A percentile compares a stretch with the other conserved stretches of the same genome.
Evolutionary conservation across 2,888 invertebrate genomes (phyloP).

Genomic region (Melieria omissa): DNA sequence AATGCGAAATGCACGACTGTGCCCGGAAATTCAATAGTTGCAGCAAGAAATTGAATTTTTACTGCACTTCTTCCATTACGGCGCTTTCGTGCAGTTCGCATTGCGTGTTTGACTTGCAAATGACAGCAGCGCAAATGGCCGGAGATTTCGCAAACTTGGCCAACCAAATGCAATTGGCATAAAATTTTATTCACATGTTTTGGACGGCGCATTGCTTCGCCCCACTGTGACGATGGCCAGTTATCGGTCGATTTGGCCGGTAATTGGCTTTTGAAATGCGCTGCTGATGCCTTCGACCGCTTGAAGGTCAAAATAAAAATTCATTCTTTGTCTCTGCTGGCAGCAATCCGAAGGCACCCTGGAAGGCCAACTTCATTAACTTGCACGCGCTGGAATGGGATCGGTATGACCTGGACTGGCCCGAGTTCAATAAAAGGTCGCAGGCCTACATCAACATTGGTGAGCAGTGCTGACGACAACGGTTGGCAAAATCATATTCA

Average conservation of each 20-base stretch:
- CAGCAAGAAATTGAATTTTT: slow-evolving; percentile 57
- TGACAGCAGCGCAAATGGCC: not conserved
- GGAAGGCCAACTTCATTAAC: slow-evolving; percentile 74
- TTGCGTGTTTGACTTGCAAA: slow-evolving; percentile 5
- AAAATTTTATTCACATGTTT: slow-evolving; percentile 30
- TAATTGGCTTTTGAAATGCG: no score
- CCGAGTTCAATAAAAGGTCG: slow-evolving; percentile 79
- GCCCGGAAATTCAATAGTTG: slow-evolving; percentile 4
- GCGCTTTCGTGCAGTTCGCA: not conserved
- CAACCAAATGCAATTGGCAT: slow-evolving; percentile 13
- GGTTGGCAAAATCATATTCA: no score
- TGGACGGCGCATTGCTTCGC: not conserved
- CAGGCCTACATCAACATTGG: slow-evolving; percentile 82
- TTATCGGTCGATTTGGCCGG: slow-evolving; percentile 10
- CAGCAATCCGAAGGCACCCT: slow-evolving; percentile 83
- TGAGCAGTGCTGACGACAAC: slow-evolving; percentile 43
- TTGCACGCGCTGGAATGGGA: slow-evolving; percentile 75
- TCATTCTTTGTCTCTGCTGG: slow-evolving; percentile 42
- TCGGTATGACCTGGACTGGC: slow-evolving; percentile 83
- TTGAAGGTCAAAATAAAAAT: not conserved
- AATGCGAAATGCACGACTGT: slow-evolving; percentile 14
- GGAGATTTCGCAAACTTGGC: not conserved
- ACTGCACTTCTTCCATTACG: slow-evolving; percentile 47
- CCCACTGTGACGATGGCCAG: slow-evolving; percentile 9
- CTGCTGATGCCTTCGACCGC: no score